Base-by-base conservation (phyloP, 2,113 vertebrate species). In the Aegotheles bennettii region DNA sequence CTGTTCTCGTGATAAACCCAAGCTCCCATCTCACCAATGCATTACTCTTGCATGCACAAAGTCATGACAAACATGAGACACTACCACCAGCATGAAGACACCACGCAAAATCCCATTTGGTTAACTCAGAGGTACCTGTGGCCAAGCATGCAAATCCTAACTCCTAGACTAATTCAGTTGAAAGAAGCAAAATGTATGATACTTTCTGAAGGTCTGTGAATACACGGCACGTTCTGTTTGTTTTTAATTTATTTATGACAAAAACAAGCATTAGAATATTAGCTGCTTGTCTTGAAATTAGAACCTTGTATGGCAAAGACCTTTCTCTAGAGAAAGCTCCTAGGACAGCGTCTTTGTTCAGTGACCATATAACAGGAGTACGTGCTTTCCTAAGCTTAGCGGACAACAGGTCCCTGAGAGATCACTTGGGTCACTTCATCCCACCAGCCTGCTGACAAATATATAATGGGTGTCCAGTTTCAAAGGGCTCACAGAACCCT, bases 391-490 rank as follows among this genome's bases (percentile, higher is more conserved):
- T 65, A 53, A 45, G 90, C 94, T 93, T 19, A 59, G 60, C 36
- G 38, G 77, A 77, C 76, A n/a, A 36, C 56, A 35, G 79, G 68
- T 85, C 87, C 51, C 80, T 0, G 0, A 74, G 76, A 90, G 69
- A 97, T 90, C 73, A 77, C 84, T 89, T 81, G 91, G 95, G 95
- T 94, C 95, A 91, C 89, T 86, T 89, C 93, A 54, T 77, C 10
- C 89, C 81, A 87, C 84, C 16, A 1, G 50, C 84, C 53, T 67
- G 64, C 93, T 89, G 89, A 95, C 96, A 96, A 97, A 94, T 73
- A 64, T 69, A 83, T 65, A 95, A 89, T 87, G 75, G 94, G 95
- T 92, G 60, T 95, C 95, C 60, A 54, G 93, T 97, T 97, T 97
- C 96, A 96, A 94, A 97, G 93, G 80, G 47, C 64, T 78, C 89